Conservation (phyloP, 2,113 vertebrate genomes). For the Pachycephala philippinensis region DNA sequence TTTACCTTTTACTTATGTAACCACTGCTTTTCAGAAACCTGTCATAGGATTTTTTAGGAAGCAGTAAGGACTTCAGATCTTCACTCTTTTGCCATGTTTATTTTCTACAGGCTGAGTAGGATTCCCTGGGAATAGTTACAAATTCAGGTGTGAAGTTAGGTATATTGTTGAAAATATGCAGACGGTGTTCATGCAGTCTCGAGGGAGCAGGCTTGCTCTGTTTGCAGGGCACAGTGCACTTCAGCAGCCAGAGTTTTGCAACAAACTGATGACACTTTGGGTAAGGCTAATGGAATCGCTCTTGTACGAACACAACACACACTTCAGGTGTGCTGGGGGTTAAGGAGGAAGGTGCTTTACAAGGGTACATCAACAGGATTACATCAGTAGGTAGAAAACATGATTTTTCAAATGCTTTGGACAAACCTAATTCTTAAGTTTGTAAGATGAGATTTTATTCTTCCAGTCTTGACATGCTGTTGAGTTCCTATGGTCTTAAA, state of each 20-base stretch:
- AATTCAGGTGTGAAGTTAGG: neutral
- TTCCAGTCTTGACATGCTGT: neutral
- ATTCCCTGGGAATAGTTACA: neutral
- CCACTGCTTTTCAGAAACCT: neutral
- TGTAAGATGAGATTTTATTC: neutral
- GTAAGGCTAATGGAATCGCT: neutral
- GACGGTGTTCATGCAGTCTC: accelerated
- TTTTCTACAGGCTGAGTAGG: neutral
- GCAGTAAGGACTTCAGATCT: neutral
- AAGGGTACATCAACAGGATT: neutral
- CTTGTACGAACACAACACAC: accelerated
- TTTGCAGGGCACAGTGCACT: neutral
- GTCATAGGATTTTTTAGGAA: neutral
- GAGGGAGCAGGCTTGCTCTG: neutral
- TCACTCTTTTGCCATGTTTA: neutral
- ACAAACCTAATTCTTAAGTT: neutral
- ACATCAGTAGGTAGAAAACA: neutral
- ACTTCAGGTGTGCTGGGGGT: neutral
- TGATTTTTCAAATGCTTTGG: neutral
- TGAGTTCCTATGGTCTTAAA: neutral
- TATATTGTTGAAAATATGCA: neutral
- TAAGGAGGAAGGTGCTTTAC: neutral
- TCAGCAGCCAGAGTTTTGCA: neutral
- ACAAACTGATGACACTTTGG: neutral
- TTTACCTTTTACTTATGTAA: neutral